phyloP scores from a whole-genome alignment of 2,888 invertebrate species.

The Hirtodrosophila duncani region DNA sequence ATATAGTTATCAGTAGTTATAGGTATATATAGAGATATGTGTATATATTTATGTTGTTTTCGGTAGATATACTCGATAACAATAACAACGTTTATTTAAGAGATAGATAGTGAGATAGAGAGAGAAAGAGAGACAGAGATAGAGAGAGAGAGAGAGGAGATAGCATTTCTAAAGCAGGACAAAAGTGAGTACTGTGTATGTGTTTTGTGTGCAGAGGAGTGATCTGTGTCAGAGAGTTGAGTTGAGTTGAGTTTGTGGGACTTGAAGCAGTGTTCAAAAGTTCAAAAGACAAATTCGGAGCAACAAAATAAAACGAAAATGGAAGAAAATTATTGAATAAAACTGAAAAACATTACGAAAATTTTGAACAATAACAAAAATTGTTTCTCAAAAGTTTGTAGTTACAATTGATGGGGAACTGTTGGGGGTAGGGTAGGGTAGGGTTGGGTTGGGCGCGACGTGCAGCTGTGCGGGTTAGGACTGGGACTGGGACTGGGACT shows the following conservation, averaged over 20 bases:
- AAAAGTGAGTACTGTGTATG: too few species aligned
- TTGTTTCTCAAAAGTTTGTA: too few species aligned
- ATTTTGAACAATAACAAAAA: constrained; percentile 38
- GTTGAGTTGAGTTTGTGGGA: too few species aligned
- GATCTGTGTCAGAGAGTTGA: too few species aligned
- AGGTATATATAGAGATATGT: constrained; percentile 13
- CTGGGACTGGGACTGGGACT: neutral
- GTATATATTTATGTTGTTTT: too few species aligned
- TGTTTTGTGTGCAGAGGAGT: neutral
- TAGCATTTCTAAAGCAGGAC: constrained; percentile 19
- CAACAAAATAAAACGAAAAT: neutral
- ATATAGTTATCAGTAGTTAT: constrained; percentile 22
- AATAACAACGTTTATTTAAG: constrained; percentile 16
- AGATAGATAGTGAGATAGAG: constrained; percentile 26
- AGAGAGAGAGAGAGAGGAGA: constrained; percentile 1
- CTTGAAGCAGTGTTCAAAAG: too few species aligned
- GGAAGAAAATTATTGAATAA: neutral
- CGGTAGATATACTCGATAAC: constrained; percentile 12
- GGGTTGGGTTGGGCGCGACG: neutral
- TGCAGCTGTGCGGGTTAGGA: too few species aligned
- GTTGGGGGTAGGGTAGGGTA: too few species aligned
- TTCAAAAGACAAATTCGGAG: neutral
- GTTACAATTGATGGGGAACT: too few species aligned
- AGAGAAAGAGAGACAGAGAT: constrained; percentile 9
- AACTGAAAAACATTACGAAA: constrained; percentile 41